Conservation (phyloP, 2,113 vertebrate species). For the Prinia subflava region DNA sequence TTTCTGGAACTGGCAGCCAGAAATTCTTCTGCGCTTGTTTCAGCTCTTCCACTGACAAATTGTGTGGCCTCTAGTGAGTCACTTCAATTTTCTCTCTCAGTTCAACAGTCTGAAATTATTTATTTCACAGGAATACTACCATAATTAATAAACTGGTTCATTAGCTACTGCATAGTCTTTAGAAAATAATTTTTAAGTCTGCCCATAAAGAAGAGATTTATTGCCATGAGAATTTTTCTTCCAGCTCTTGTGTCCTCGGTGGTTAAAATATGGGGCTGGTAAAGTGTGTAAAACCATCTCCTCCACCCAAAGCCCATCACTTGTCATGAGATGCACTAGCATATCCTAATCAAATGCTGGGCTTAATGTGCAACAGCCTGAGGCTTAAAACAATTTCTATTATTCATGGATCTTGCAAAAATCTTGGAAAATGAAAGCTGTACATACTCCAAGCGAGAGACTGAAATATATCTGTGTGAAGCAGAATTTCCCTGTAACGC, state of each 20-base stretch:
- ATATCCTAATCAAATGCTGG: neutral
- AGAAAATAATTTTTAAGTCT: slow-evolving; percentile 10
- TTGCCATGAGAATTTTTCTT: neutral
- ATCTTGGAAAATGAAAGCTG: slow-evolving; percentile 56
- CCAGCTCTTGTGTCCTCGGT: neutral
- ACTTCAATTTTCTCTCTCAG: neutral
- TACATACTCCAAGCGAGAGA: slow-evolving; percentile 53
- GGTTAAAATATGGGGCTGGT: neutral
- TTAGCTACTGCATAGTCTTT: slow-evolving; percentile 8
- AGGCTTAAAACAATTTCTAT: slow-evolving; percentile 47
- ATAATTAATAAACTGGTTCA: slow-evolving; percentile 52
- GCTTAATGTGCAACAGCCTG: neutral
- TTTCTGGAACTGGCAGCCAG: neutral
- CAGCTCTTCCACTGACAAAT: slow-evolving; percentile 24
- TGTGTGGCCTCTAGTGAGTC: neutral
- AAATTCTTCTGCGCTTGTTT: slow-evolving; percentile 20
- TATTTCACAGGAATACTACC: slow-evolving; percentile 20
- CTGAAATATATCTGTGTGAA: slow-evolving; percentile 18
- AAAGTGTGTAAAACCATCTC: neutral
- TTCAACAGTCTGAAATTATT: slow-evolving; percentile 32
- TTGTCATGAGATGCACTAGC: neutral
- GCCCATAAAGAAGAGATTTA: slow-evolving; percentile 2
- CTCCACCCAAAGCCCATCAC: neutral
- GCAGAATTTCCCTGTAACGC: slow-evolving; percentile 37
- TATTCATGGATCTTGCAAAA: slow-evolving; percentile 36